Percentiles rank a stretch among this genome's conserved stretches.
These are phyloP conservation scores for Eurois occulta DNA, from an alignment of 2,888 invertebrate genomes.

Conservation along the genomic window DNA sequence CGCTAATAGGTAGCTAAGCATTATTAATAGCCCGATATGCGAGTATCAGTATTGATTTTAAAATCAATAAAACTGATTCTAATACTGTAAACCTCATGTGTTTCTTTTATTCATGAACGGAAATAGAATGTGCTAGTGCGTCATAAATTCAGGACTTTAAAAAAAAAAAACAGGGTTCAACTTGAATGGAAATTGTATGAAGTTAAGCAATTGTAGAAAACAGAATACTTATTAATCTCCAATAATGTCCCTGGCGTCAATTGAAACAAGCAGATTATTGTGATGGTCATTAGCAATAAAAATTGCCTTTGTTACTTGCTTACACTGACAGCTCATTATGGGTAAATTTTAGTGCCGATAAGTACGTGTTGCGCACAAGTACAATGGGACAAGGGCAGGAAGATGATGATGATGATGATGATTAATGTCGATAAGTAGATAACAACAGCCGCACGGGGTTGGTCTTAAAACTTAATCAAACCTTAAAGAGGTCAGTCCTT, in stretches of 20 bases:
- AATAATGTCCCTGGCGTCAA: not conserved
- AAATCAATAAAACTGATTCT: not conserved
- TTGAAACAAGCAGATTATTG: not conserved
- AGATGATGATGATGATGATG: not conserved
- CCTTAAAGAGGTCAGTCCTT: not conserved
- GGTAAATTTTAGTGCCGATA: constrained; percentile 3
- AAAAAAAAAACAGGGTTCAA: not conserved
- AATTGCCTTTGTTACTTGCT: not conserved
- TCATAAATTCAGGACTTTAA: not conserved
- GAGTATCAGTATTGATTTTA: not conserved
- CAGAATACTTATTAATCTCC: not conserved
- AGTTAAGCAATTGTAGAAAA: not conserved
- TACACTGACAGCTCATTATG: not conserved
- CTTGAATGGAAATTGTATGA: not conserved
- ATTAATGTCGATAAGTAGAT: not conserved
- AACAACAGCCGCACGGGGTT: not conserved
- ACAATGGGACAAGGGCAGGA: not conserved
- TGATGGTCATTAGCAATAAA: constrained; percentile 1
- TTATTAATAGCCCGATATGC: constrained; percentile 24
- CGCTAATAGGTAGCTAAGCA: not conserved
- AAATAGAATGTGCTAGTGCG: not conserved
- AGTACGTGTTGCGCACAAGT: not conserved
- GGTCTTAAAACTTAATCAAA: not conserved
- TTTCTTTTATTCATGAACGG: not conserved
- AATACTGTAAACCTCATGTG: not conserved